These are phyloP conservation scores for Drosophila picticornis DNA, from an alignment of 2,888 invertebrate genomes.

Conservation along the genomic window DNA sequence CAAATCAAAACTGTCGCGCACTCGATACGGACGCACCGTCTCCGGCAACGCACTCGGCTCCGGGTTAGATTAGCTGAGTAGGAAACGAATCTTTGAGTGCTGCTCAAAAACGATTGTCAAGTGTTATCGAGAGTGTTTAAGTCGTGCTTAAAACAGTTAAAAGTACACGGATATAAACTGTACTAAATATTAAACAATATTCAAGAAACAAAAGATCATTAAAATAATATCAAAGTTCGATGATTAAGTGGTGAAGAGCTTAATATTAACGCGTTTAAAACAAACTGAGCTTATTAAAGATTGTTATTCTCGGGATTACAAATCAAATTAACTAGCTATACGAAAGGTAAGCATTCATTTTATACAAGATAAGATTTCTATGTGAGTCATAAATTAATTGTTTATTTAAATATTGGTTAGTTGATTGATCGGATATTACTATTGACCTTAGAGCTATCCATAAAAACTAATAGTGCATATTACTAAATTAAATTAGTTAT, in stretches of 20 bases:
- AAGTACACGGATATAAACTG: background rate
- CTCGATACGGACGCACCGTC: slow-evolving; percentile 79
- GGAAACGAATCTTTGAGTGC: slow-evolving; percentile 32
- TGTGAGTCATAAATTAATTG: slow-evolving; percentile 29
- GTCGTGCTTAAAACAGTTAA: slow-evolving; percentile 6
- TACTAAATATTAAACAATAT: slow-evolving; percentile 3
- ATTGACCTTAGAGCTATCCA: slow-evolving; percentile 3
- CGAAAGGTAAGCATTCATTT: slow-evolving; percentile 32
- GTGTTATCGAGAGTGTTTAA: slow-evolving; percentile 32
- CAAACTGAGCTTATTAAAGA: slow-evolving; percentile 1
- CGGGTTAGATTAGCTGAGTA: slow-evolving; percentile 20
- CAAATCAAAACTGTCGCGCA: slow-evolving; percentile 81
- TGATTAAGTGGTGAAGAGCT: background rate
- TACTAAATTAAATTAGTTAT: background rate
- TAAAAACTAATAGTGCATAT: background rate
- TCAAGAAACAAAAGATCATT: slow-evolving; percentile 2
- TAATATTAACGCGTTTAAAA: background rate
- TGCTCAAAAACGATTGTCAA: slow-evolving; percentile 33
- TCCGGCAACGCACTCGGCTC: slow-evolving; percentile 47
- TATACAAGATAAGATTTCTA: slow-evolving; percentile 1
- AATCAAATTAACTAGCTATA: slow-evolving; percentile 19
- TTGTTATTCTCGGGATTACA: slow-evolving; percentile 32
- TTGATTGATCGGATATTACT: slow-evolving; percentile 28
- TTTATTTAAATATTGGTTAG: slow-evolving; percentile 22
- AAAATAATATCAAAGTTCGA: background rate